phyloP scores from a whole-genome alignment of 2,888 invertebrate genomes.

The Bhutanitis thaidina region DNA sequence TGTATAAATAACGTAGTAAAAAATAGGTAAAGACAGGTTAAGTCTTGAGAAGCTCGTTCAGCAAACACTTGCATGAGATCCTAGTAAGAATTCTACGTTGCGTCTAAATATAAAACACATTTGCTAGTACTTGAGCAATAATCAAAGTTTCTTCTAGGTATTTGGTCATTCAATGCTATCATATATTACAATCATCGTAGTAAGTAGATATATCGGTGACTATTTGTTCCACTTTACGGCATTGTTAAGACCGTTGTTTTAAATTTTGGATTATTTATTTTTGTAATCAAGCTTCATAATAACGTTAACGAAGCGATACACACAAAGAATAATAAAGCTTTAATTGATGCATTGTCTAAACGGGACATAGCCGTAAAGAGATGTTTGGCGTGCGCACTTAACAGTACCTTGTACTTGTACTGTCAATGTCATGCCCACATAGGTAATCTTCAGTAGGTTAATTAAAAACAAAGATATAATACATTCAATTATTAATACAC shows the following conservation, averaged over 20 bases:
- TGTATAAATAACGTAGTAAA: no score
- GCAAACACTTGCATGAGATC: no score
- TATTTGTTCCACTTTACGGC: background rate
- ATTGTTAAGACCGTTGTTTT: background rate
- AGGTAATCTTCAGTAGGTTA: conserved; percentile 31
- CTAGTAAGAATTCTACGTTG: no score
- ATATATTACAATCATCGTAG: conserved; percentile 2
- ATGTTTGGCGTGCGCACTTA: conserved; percentile 53
- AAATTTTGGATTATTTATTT: conserved; percentile 6
- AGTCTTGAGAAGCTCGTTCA: no score
- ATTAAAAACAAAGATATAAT: conserved; percentile 31
- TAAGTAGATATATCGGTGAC: conserved; percentile 3
- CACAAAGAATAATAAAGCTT: conserved; percentile 61
- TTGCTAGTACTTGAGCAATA: background rate
- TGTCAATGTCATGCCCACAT: conserved; percentile 44
- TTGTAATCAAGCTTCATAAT: conserved; percentile 9
- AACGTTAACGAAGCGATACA: conserved; percentile 30
- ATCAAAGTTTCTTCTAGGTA: background rate
- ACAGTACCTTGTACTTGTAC: conserved; percentile 44
- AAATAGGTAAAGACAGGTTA: no score
- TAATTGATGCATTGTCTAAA: conserved; percentile 58
- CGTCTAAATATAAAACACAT: no score
- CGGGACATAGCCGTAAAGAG: conserved; percentile 37
- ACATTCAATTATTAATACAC: conserved; percentile 19
- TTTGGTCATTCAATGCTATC: background rate